phyloP scores from a whole-genome alignment of 2,888 invertebrate species.

The Caenorhabditis zanzibari region DNA sequence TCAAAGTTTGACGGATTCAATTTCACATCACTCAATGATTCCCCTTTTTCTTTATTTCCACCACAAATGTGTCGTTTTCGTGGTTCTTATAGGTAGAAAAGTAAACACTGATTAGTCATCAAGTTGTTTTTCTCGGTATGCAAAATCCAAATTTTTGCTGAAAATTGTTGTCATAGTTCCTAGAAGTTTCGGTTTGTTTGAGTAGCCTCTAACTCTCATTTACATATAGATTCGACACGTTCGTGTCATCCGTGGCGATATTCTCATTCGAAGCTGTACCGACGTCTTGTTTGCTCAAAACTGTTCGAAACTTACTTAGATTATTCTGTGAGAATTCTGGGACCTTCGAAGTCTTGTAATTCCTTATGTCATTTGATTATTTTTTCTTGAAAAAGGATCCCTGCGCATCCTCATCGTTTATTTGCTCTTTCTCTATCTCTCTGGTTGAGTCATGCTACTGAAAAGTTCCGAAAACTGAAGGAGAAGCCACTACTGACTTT shows the following conservation, averaged over 20 bases:
- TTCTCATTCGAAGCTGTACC: constrained; percentile 6
- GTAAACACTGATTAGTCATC: constrained; percentile 35
- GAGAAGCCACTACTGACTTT: constrained; percentile 33
- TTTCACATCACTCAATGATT: constrained; percentile 8
- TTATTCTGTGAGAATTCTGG: not conserved
- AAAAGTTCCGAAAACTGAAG: constrained; percentile 35
- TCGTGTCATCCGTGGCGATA: constrained; percentile 13
- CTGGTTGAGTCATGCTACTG: constrained; percentile 39
- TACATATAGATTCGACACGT: constrained; percentile 18
- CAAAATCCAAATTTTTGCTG: constrained; percentile 7
- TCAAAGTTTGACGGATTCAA: constrained; percentile 29
- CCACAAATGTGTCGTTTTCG: constrained; percentile 15
- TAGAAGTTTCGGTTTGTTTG: constrained; percentile 14
- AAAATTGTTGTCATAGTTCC: not conserved
- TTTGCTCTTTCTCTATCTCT: constrained; percentile 44
- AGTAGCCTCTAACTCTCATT: constrained; percentile 20
- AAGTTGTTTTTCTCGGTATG: constrained; percentile 26
- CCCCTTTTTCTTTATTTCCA: not conserved
- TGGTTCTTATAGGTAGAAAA: constrained; percentile 11
- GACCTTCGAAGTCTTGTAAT: not conserved
- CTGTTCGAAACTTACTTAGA: not conserved
- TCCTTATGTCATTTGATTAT: not conserved
- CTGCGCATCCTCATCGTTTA: constrained; percentile 30
- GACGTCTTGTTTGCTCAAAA: constrained; percentile 25
- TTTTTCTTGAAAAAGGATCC: constrained; percentile 25